Evolutionary conservation across 92 coral and sea anemone genomes (phyloP), one percentile per base, ranked within the genome.

Genomic region (Phenganax marumi): DNA sequence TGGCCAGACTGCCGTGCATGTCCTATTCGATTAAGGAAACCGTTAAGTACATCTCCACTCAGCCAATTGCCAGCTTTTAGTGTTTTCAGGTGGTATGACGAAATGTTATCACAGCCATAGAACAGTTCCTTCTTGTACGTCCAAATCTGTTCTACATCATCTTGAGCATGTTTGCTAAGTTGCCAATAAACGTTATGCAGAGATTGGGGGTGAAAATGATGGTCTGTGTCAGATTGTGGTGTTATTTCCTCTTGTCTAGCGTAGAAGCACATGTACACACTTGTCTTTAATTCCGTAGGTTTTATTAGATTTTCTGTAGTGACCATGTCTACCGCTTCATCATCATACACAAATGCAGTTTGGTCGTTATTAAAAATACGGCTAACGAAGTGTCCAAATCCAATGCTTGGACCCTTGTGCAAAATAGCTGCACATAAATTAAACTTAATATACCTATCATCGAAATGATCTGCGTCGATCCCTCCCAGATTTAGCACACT

Each of bases 381-480:
- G 65, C 65, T 58, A 0, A 58, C 65, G 13, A 58, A 58, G 16
- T 58, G 65, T 58, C 65, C 65, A 0, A 58, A 58, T 7, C 23
- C 8, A 33, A 33, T 33, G 43, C 43, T 33, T n/a, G n/a, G n/a
- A n/a, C 65, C 65, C 65, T 58, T 58, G 16, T 58, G 65, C 65
- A 58, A 58, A 58, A 58, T 58, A 58, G 65, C 65, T 12, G 65
- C 65, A 58, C 65, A 19, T 58, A 58, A 12, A 12, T 58, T 18
- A 18, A 7, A 58, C 12, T 58, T 58, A 16, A 58, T 58, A 58
- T 58, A 6, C 16, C 16, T 58, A 7, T 58, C 65, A 12, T 58
- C 65, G 65, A 58, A 58, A 58, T 58, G 65, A 18, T 58, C 65
- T 58, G 65, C 65, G 65, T 58, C 65, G 2, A 58, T 58, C 21